These are phyloP conservation scores for Acanthochromis polyacanthus DNA, from an alignment of 2,113 vertebrate genomes.

Conservation along the genomic window DNA sequence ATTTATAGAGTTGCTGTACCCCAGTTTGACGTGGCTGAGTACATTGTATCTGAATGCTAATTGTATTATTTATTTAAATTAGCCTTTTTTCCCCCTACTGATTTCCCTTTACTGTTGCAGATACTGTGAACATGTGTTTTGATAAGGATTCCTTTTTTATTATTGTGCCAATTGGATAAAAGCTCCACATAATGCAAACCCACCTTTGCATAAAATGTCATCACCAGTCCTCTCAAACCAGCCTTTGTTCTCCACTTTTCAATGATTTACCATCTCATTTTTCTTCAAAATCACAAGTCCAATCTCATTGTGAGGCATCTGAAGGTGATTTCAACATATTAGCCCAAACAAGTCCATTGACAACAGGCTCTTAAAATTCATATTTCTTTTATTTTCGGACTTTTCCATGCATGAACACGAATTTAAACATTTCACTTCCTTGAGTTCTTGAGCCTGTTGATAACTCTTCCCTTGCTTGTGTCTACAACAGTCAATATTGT, in stretches of 20 bases:
- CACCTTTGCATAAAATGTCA: constrained; percentile 29
- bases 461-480: constrained; percentile 23
- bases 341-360: constrained; percentile 83
- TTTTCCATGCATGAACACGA: constrained; percentile 75
- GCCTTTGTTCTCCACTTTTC: constrained; percentile 63
- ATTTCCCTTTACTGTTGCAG: constrained; percentile 7
- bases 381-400: constrained; percentile 51
- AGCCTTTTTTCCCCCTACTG: background rate
- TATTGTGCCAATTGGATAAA: background rate
- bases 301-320: constrained; percentile 59
- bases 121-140: background rate
- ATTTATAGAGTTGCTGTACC: background rate
- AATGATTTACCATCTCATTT: constrained; percentile 76
- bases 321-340: constrained; percentile 31
- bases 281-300: constrained; percentile 42
- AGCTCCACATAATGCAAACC: background rate
- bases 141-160: background rate
- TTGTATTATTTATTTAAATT: background rate
- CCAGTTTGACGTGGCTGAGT: background rate
- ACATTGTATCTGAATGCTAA: background rate
- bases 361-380: constrained; percentile 79
- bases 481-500: constrained; percentile 5
- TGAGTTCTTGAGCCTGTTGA: constrained; percentile 41
- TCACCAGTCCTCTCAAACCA: constrained; percentile 40
- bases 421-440: constrained; percentile 24